Evolutionary conservation across 2,888 invertebrate genomes (phyloP), one percentile per base, ranked within the genome.

Genomic region (Timandra comae): DNA sequence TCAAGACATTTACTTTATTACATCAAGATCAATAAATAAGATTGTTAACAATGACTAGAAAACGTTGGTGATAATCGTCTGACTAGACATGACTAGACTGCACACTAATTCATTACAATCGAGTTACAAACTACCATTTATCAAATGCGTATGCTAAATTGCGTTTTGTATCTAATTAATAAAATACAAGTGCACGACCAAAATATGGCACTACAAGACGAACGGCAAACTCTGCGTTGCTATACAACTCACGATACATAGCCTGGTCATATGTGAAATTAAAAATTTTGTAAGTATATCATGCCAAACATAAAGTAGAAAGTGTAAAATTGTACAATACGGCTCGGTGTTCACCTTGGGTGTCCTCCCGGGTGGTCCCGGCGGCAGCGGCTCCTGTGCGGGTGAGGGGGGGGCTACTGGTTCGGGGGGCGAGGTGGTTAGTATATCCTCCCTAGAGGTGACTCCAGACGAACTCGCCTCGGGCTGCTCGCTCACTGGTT

Each of bases 261-360:
- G 60, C 64, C 59, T 75, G 49, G 67, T 70, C 73, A 80, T 60
- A 54, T 74, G 75, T 77, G 78, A 74, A 69, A 80, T 76, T 70
- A 84, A 72, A 50, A 77, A 70, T 72, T 77, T 79, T 63, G 80
- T 84, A 67, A 77, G 68, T 68, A 78, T 75, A 75, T 82, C 85
- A 85, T 85, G 85, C 85, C 84, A 85, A 84, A 84, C 84, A 74
- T 74, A 79, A 74, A 82, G 54, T 60, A 80, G 64, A 70, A 76
- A 75, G 66, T 73, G 66, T 69, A 80, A 77, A 74, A 75, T 75
- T 69, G 73, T 84, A 85, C 84, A 79, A 79, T 84, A 85, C 81
- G 82, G 79, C 70, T 77, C 80, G 68, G 57, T 61, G 68, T 71
- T 85, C 85, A 85, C 85, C 85, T 85, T 85, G 73, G 77, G 57